phyloP scores from a whole-genome alignment of 2,888 invertebrate species.

The Tanaodytes sp. region DNA sequence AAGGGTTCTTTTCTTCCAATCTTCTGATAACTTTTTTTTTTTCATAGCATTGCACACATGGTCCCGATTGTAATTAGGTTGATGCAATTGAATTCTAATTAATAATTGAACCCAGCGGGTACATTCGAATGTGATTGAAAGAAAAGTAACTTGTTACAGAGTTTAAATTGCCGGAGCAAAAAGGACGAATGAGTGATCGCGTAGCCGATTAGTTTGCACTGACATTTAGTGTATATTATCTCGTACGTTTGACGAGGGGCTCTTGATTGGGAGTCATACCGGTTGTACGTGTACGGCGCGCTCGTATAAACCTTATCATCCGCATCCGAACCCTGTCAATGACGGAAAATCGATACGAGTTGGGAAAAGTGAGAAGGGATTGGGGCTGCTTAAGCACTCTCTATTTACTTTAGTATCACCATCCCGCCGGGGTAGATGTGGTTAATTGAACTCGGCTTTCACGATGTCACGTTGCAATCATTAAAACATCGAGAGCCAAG shows the following conservation, averaged over 20 bases:
- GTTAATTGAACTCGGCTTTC: slow-evolving; percentile 49
- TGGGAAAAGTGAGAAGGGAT: slow-evolving; percentile 48
- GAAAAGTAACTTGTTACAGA: too few species aligned
- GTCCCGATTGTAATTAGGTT: too few species aligned
- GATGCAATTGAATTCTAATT: too few species aligned
- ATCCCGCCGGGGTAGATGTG: slow-evolving; percentile 29
- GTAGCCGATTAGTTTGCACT: slow-evolving; percentile 13
- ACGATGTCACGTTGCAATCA: slow-evolving; percentile 36
- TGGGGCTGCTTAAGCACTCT: slow-evolving; percentile 51
- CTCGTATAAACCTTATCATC: slow-evolving; percentile 57
- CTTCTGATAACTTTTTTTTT: too few species aligned
- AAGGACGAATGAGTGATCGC: slow-evolving; percentile 9
- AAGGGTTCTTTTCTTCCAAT: too few species aligned
- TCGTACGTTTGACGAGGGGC: slow-evolving; percentile 32
- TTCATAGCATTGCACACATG: too few species aligned
- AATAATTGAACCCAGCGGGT: too few species aligned
- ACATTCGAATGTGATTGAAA: too few species aligned
- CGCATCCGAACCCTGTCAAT: slow-evolving; percentile 57
- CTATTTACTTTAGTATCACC: slow-evolving; percentile 51
- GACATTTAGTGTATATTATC: slow-evolving; percentile 36
- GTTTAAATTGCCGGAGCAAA: too few species aligned
- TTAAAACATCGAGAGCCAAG: slow-evolving; percentile 34
- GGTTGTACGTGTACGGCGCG: slow-evolving; percentile 21
- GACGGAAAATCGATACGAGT: slow-evolving; percentile 60
- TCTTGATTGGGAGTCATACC: slow-evolving; percentile 36